These are phyloP conservation scores for Yasuhikotakia modesta DNA, from an alignment of 2,797 vertebrate species.

Conservation along the genomic window DNA sequence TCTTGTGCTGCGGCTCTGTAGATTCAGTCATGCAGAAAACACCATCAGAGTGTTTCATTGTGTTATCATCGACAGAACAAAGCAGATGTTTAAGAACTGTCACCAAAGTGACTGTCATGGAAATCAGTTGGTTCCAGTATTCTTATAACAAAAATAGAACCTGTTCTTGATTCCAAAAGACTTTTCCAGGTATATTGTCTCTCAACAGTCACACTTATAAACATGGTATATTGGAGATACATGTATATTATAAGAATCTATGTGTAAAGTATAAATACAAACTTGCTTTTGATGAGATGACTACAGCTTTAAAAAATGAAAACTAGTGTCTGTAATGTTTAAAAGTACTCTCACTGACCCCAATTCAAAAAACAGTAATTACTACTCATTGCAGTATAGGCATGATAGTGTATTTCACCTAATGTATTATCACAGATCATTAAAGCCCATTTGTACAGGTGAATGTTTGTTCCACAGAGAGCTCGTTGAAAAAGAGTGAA, in stretches of 20 bases:
- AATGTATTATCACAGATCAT: constrained; percentile 15
- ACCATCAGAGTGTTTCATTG: no score
- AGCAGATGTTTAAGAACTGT: not conserved
- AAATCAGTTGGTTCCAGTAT: not conserved
- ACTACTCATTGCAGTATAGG: constrained; percentile 14
- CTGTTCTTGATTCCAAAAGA: not conserved
- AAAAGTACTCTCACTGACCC: not conserved
- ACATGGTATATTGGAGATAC: not conserved
- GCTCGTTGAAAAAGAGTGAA: not conserved
- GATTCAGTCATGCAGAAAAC: no score
- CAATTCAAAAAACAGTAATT: not conserved
- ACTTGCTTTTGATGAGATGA: not conserved
- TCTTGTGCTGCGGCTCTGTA: not conserved
- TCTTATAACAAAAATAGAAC: not conserved
- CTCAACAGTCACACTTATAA: no score
- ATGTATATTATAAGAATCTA: not conserved
- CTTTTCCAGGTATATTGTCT: no score
- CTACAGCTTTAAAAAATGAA: not conserved
- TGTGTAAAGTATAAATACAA: not conserved
- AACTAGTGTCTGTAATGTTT: not conserved
- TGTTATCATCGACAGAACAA: not conserved
- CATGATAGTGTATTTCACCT: constrained; percentile 8
- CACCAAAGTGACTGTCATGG: not conserved
- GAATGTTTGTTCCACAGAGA: not conserved
- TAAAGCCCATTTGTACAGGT: constrained; percentile 27